These are phyloP conservation scores for Plecotus auritus DNA, from an alignment of 2,113 vertebrate species.

Conservation along the genomic window DNA sequence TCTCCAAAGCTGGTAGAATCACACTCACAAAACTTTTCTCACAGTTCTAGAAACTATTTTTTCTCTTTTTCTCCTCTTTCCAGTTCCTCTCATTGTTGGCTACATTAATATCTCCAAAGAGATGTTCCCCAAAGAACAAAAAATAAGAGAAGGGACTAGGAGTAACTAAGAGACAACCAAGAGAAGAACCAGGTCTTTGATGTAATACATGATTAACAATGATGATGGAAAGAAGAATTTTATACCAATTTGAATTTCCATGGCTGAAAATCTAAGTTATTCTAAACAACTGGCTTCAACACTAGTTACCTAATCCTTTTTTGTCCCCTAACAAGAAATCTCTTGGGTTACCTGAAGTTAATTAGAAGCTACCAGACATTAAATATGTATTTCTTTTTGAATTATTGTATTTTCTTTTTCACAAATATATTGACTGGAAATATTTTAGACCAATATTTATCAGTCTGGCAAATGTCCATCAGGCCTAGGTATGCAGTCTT, in stretches of 20 bases:
- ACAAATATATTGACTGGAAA: background rate
- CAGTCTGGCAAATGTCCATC: background rate
- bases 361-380: constrained; percentile 14
- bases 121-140: background rate
- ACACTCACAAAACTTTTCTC: background rate
- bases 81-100: background rate
- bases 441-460: background rate
- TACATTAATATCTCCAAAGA: background rate
- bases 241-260: background rate
- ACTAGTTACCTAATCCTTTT: background rate
- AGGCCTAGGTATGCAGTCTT: background rate
- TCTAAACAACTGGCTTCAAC: background rate
- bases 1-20: background rate
- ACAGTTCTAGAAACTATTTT: background rate
- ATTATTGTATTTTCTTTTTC: constrained; percentile 12
- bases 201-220: background rate
- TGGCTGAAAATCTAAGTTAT: constrained; percentile 21
- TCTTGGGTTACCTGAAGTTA: background rate
- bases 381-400: constrained; percentile 10
- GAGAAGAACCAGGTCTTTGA: background rate
- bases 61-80: background rate
- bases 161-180: background rate
- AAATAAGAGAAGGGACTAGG: background rate
- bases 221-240: background rate
- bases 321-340: background rate